phyloP scores from a whole-genome alignment of 1,140 invertebrate species.

The Drosophila rufa region DNA sequence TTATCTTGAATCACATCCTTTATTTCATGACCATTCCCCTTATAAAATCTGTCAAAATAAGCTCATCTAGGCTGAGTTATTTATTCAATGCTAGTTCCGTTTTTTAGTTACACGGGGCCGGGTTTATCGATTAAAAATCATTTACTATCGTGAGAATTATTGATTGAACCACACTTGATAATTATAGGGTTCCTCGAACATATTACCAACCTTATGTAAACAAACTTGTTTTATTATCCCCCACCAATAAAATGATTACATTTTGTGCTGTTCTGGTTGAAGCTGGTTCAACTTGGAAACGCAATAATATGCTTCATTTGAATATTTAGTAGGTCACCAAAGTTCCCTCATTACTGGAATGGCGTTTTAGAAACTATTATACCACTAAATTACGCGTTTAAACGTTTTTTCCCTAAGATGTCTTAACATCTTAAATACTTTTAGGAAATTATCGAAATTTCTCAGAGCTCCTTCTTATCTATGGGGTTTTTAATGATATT shows the following conservation, averaged over 20 bases:
- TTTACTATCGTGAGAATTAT: slow-evolving; percentile 10
- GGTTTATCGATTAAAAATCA: slow-evolving; percentile 8
- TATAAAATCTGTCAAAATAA: background rate
- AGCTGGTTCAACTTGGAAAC: slow-evolving; percentile 1
- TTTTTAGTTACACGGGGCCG: background rate
- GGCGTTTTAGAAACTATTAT: background rate
- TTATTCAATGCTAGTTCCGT: background rate
- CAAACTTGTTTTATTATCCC: background rate
- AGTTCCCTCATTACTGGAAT: background rate
- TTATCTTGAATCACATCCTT: background rate
- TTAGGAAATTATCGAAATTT: background rate
- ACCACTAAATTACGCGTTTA: too few species aligned
- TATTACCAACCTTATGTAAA: slow-evolving; percentile 13
- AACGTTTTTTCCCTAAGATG: too few species aligned
- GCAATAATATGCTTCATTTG: slow-evolving; percentile 10
- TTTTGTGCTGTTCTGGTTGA: slow-evolving; percentile 3
- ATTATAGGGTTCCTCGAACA: slow-evolving; percentile 10
- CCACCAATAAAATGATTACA: background rate
- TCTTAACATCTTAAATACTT: background rate
- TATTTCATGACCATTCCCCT: background rate
- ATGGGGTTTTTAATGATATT: background rate
- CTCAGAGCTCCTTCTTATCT: background rate
- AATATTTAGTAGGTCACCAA: slow-evolving; percentile 9
- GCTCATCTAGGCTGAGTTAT: background rate
- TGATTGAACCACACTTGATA: slow-evolving; percentile 12